These are phyloP conservation scores for Drosophila atripex DNA, from an alignment of 2,888 invertebrate genomes.

Conservation along the genomic window DNA sequence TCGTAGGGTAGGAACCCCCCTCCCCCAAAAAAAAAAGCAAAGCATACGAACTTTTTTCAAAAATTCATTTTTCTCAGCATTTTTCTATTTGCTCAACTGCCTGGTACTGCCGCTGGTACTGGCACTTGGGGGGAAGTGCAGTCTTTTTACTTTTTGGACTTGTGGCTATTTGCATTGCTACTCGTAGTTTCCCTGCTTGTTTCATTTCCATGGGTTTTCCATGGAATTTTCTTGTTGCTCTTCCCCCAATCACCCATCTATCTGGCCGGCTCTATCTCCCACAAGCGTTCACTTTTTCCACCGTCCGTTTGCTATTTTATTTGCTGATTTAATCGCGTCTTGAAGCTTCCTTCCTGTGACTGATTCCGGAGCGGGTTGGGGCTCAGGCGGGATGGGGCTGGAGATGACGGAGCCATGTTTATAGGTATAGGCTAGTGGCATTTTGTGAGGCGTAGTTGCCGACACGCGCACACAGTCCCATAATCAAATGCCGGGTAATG, in stretches of 20 bases:
- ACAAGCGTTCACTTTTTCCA: slow-evolving; percentile 1
- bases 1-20: slow-evolving; percentile 34
- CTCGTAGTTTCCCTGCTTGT: slow-evolving; percentile 50
- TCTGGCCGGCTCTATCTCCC: slow-evolving; percentile 17
- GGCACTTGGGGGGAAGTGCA: background rate
- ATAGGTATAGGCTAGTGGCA: slow-evolving; percentile 12
- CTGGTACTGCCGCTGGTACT: background rate
- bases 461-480: slow-evolving; percentile 50
- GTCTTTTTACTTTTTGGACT: slow-evolving; percentile 26
- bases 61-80: slow-evolving; percentile 60
- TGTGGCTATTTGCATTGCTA: slow-evolving; percentile 14
- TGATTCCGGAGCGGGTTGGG: slow-evolving; percentile 49
- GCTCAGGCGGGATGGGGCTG: slow-evolving; percentile 3
- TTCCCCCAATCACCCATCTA: slow-evolving; percentile 31
- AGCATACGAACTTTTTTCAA: slow-evolving; percentile 39
- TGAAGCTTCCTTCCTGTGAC: slow-evolving; percentile 78
- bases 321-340: slow-evolving; percentile 79
- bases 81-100: slow-evolving; percentile 36
- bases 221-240: slow-evolving; percentile 70
- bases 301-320: slow-evolving; percentile 71
- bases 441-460: slow-evolving; percentile 70
- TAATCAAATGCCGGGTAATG: slow-evolving; percentile 77
- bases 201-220: slow-evolving; percentile 49
- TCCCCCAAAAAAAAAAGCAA: slow-evolving; percentile 29
- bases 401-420: slow-evolving; percentile 25